Conservation (phyloP, 2,113 vertebrate species). For the Chinchilla lanigera region DNA sequence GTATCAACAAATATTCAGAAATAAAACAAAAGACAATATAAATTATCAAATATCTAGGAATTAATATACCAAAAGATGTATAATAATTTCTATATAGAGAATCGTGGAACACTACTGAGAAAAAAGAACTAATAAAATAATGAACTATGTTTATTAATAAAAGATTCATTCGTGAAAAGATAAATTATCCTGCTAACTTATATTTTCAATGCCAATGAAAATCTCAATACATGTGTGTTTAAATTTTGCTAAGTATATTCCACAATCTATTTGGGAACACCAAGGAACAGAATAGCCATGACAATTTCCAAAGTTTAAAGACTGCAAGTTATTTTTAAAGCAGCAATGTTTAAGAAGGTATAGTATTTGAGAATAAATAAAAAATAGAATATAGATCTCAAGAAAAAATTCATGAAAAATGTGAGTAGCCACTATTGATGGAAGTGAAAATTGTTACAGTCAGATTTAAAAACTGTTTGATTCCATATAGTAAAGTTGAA, state of each 20-base stretch:
- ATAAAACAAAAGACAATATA: background rate
- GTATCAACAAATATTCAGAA: conserved; percentile 1
- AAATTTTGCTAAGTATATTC: background rate
- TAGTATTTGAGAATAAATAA: background rate
- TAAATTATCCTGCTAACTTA: background rate
- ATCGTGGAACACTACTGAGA: background rate
- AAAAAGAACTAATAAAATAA: conserved; percentile 3
- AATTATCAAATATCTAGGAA: conserved; percentile 11
- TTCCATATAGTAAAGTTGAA: background rate
- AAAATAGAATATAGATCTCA: background rate
- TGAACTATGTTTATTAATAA: background rate
- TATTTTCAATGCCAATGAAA: background rate
- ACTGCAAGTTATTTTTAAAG: background rate
- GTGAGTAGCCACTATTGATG: background rate
- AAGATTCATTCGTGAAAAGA: background rate
- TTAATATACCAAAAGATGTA: background rate
- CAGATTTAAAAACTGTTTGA: background rate
- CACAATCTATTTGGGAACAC: background rate
- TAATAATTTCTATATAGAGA: background rate
- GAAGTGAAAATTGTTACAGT: background rate
- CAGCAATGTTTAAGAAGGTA: background rate
- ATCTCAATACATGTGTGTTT: background rate
- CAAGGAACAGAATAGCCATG: background rate
- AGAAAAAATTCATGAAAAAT: background rate
- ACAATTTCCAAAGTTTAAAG: background rate